Conservation (phyloP, 2,888 invertebrate species). For the Eupithecia vulgata region DNA sequence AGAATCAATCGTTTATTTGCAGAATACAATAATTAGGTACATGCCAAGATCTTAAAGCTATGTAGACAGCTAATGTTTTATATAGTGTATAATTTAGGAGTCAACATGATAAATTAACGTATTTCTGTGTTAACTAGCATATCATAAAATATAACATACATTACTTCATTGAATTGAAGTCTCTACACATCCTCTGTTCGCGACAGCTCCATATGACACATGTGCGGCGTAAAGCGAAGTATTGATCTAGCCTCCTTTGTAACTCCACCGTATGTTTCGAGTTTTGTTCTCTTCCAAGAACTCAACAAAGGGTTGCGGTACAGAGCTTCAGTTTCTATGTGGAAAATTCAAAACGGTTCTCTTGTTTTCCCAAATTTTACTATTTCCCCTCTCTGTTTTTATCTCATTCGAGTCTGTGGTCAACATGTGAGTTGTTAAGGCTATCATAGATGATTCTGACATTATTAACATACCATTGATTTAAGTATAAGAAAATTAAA, state of each 20-base stretch:
- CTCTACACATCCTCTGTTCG: constrained; percentile 57
- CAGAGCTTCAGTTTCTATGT: background rate
- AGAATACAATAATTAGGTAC: no score
- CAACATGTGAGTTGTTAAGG: background rate
- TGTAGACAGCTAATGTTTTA: no score
- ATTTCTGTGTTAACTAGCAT: no score
- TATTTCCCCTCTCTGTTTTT: background rate
- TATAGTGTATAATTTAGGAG: no score
- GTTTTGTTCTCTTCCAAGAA: constrained; percentile 19
- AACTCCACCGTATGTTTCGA: constrained; percentile 42
- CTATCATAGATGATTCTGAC: background rate
- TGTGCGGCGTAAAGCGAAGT: constrained; percentile 80
- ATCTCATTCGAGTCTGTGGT: background rate
- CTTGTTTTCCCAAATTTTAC: background rate
- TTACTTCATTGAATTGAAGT: background rate
- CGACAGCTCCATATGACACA: constrained; percentile 74
- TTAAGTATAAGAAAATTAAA: background rate
- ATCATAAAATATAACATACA: no score
- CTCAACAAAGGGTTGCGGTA: constrained; percentile 7
- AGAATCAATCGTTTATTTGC: no score
- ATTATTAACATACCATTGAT: background rate
- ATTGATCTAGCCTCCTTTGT: constrained; percentile 79
- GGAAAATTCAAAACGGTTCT: background rate
- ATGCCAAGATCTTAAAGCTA: no score
- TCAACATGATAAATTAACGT: background rate